Base-by-base conservation (phyloP, 2,888 invertebrate species). In the Neuroscelio doddi region DNA sequence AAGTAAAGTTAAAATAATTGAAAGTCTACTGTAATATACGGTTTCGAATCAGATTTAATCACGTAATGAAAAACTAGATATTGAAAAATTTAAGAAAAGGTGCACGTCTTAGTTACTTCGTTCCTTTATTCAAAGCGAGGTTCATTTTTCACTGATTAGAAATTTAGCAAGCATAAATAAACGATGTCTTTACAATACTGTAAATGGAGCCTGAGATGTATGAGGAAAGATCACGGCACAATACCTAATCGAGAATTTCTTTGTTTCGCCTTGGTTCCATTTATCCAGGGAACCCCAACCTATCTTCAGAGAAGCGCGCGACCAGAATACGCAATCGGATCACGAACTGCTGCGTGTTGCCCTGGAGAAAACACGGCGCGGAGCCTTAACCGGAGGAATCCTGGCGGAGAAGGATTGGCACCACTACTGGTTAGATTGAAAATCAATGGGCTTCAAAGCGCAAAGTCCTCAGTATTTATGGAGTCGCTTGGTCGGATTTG, bases 371-470 rank as follows among this genome's bases (percentile, higher is more conserved):
- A 17, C 38, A 44, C 52, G 39, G 42, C 29, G 27, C 29, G 27
- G 50, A 39, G 38, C 39, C 44, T 58, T 56, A 64, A 64, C 44
- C 53, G 50, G 47, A 21, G 56, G 39, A 68, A 42, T 51, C 51
- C 51, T 21, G 52, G 49, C 41, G 24, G 59, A 61, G 64, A 59
- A 59, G 56, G 63, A 69, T 69, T 61, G 69, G 59, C 64, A 57
- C 53, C 66, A 63, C 63, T 59, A 64, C 46, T 52, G 57, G 53
- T 58, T 72, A 64, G 73, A 77, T 75, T 75, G 75, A 75, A 77
- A 77, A 76, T 75, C 76, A 76, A 76, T 76, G 76, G 74, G 69
- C 70, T 73, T 69, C 58, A 63, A 69, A 72, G 73, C 68, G 69
- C 52, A 64, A 69, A 68, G 58, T 63, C 64, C 64, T 41, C 62